Evolutionary conservation across 2,888 invertebrate genomes (phyloP).

Genomic region (Dichetophora obliterata): DNA sequence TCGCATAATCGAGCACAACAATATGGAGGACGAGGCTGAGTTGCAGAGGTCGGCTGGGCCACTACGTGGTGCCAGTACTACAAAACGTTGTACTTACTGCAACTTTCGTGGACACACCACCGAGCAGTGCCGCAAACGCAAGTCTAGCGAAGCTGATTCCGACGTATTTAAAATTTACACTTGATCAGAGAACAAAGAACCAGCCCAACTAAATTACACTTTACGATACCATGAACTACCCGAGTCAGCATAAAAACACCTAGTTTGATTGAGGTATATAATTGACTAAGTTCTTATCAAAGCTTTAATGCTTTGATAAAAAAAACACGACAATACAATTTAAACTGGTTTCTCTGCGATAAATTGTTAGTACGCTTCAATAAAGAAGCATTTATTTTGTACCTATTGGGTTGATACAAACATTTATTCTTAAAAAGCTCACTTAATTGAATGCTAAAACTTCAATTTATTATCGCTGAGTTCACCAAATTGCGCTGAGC

Average conservation of each 20-base stretch:
- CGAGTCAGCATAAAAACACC: neutral
- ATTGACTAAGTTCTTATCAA: neutral
- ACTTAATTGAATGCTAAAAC: neutral
- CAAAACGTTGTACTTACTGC: slow-evolving; percentile 62
- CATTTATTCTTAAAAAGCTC: neutral
- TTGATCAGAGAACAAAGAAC: too few species aligned
- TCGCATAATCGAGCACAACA: slow-evolving; percentile 63
- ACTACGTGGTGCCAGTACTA: slow-evolving; percentile 51
- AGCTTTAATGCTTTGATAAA: neutral
- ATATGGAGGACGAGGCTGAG: slow-evolving; percentile 51
- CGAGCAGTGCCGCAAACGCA: slow-evolving; percentile 62
- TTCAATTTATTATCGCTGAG: neutral
- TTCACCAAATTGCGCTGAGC: slow-evolving; percentile 31
- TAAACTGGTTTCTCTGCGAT: neutral
- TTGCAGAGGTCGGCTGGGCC: slow-evolving; percentile 45
- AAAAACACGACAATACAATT: neutral
- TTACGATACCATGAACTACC: neutral
- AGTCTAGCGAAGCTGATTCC: slow-evolving; percentile 15
- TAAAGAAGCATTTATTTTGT: too few species aligned
- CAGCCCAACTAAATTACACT: too few species aligned
- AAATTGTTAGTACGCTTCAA: too few species aligned
- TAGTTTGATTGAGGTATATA: neutral
- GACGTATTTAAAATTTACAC: neutral
- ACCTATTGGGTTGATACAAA: too few species aligned
- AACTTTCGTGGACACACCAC: slow-evolving; percentile 63